Evolutionary conservation across 1,140 invertebrate species (phyloP), one percentile per base, ranked within the genome.

Genomic region (Protaetia brevitarsis): DNA sequence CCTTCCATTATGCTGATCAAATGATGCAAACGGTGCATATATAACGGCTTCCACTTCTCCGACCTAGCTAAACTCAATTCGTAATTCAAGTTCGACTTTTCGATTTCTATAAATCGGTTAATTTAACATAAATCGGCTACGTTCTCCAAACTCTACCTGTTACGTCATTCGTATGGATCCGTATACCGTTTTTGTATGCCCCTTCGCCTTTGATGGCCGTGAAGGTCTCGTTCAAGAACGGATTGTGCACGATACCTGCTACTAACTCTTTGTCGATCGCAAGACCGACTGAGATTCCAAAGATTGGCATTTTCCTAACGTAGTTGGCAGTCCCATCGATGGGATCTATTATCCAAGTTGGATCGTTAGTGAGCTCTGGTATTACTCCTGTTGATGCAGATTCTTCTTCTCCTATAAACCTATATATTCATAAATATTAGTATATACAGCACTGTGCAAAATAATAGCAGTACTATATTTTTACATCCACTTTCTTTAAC

Each of bases 261-360:
- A 86, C 82, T 16, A 83, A 73, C 69, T 85, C 78, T 73, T 89
- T 89, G 31, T 91, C 85, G 0, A 91, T 79, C 13, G 83, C 74
- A 26, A 90, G 72, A 4, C 83, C 88, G 5, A 89, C 81, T 0
- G 87, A 89, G 31, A 90, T 87, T 71, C 86, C 88, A 16, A 83
- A 82, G 56, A 87, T 81, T 4, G 85, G 85, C 65, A 88, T 83
- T 41, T 80, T 79, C 73, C 89, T 86, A 4, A 90, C 87, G 69
- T 90, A 91, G 76, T 91, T 91, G 41, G 86, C 86, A 2, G 89
- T 91, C 26, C 89, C 89, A 77, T 90, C 88, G 45, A 90, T 88
- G 3, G 88, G 88, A 77, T 91, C 93, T 68, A 96, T 92, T 65
- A 96, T 92, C 94, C 94, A 96, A 1, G 93, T 95, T 19, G 93